Conservation (phyloP, 2,113 vertebrate species). For the Cebus imitator region DNA sequence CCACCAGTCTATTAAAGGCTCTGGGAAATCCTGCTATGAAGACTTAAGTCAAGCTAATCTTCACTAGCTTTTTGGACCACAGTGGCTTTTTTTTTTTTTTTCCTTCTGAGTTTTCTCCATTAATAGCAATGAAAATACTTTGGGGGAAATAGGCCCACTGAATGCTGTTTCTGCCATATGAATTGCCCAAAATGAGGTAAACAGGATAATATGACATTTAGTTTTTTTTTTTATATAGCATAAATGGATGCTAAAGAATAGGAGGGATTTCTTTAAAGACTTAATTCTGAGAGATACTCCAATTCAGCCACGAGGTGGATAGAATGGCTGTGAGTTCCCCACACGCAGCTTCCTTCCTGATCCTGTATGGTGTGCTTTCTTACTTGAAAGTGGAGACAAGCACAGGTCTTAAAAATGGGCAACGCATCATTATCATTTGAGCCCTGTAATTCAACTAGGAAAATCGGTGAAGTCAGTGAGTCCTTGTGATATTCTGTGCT, state of each 20-base stretch:
- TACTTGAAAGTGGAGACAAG: slow-evolving; percentile 21
- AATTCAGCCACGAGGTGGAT: neutral
- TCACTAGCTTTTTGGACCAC: neutral
- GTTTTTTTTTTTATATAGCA: neutral
- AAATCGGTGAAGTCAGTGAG: neutral
- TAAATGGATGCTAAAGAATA: neutral
- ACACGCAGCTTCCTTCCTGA: neutral
- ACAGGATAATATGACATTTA: neutral
- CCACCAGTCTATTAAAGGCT: neutral
- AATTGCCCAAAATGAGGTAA: slow-evolving; percentile 24
- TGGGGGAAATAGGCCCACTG: neutral
- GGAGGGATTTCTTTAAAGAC: neutral
- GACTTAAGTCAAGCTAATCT: neutral
- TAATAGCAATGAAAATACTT: neutral
- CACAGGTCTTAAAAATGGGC: neutral
- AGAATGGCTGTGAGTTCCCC: neutral
- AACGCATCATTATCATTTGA: slow-evolving; percentile 23
- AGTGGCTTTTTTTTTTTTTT: neutral
- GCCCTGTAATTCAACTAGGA: slow-evolving; percentile 1
- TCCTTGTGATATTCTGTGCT: slow-evolving; percentile 19
- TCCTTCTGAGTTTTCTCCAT: neutral
- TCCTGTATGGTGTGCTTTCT: neutral
- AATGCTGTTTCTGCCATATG: neutral
- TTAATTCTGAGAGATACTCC: neutral
- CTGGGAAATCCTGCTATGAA: neutral